A percentile compares a stretch with the other conserved stretches of the same genome.
Conservation (phyloP, 2,113 vertebrate genomes). For the Platanista minor region DNA sequence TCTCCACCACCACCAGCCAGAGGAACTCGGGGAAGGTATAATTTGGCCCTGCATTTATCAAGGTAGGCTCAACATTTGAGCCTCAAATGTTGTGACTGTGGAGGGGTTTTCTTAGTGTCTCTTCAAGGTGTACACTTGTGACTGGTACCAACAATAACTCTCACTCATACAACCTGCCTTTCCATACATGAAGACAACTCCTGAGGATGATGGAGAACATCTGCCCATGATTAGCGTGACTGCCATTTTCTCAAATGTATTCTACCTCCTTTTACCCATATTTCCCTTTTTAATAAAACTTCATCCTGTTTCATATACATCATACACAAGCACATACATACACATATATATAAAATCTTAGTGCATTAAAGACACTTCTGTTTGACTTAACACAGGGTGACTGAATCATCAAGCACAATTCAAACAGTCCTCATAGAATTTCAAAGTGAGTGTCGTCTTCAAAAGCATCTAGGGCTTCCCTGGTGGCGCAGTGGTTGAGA, state of each 20-base stretch:
- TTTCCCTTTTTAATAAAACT: not conserved
- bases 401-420: not conserved
- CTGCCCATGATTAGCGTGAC: not conserved
- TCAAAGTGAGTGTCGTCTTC: not conserved
- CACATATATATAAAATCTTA: not conserved
- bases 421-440: not conserved
- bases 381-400: not conserved
- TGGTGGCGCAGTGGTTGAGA: no score
- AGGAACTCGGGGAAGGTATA: not conserved
- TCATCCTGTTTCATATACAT: not conserved
- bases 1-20: not conserved
- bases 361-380: not conserved
- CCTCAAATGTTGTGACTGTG: not conserved
- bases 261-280: not conserved
- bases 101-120: not conserved
- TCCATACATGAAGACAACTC: not conserved
- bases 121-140: not conserved
- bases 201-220: not conserved
- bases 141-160: not conserved
- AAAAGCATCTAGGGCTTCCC: not conserved
- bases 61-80: not conserved
- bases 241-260: not conserved
- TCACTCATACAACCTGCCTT: not conserved
- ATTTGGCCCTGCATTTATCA: not conserved
- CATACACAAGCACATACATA: not conserved